phyloP scores from a whole-genome alignment of 2,113 vertebrate genomes.

The Dromas ardeola region DNA sequence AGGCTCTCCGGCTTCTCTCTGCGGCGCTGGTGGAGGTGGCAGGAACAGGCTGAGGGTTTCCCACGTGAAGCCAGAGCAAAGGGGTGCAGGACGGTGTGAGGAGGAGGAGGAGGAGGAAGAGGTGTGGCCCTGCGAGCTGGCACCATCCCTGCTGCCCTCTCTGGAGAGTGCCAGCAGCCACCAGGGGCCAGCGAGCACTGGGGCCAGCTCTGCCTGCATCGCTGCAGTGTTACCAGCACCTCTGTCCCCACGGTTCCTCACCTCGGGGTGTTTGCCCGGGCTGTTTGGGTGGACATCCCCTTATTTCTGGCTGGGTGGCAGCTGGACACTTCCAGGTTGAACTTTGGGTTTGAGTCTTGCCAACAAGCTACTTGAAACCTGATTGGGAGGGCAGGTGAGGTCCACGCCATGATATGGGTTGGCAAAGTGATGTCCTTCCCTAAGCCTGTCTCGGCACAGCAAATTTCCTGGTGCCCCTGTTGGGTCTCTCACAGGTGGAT shows the following conservation, averaged over 20 bases:
- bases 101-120: not conserved
- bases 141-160: not conserved
- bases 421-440: not conserved
- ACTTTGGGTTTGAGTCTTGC: not conserved
- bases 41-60: not conserved
- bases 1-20: not conserved
- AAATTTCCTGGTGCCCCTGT: not conserved
- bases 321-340: accelerated
- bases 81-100: not conserved
- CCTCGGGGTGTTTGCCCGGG: too few relatives aligned
- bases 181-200: not conserved
- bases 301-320: not conserved
- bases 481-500: not conserved
- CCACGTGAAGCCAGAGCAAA: accelerated
- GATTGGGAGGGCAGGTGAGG: accelerated
- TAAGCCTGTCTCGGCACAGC: not conserved
- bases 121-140: not conserved
- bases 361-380: accelerated
- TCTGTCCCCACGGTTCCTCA: not conserved
- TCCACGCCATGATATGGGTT: not conserved
- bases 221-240: accelerated
- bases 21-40: not conserved
- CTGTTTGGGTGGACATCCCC: not conserved
- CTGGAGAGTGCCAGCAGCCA: not conserved
- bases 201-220: not conserved